Evolutionary conservation across 1,140 invertebrate species (phyloP).

Genomic region (Colletes latitarsis): DNA sequence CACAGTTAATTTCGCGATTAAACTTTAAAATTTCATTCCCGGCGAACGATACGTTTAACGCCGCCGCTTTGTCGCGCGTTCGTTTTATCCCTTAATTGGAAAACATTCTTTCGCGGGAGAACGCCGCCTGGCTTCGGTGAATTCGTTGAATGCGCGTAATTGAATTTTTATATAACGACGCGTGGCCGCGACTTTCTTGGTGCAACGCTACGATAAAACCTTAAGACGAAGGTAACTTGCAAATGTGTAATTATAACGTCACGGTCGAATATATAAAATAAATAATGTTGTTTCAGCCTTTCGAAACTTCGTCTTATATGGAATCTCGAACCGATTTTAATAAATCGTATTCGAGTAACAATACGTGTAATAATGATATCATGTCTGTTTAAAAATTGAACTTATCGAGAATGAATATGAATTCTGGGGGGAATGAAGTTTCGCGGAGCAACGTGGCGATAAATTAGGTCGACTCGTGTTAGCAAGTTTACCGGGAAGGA

Average conservation of each 20-base stretch:
- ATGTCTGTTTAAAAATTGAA: no score
- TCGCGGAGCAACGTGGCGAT: neutral
- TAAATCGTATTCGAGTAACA: no score
- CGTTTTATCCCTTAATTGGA: conserved; percentile 17
- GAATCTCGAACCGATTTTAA: no score
- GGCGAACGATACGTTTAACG: neutral
- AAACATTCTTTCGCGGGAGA: conserved; percentile 5
- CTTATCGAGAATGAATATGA: no score
- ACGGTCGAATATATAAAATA: no score
- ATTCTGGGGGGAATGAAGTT: no score
- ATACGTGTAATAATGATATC: no score
- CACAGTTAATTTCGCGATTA: conserved; percentile 40
- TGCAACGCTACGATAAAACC: no score
- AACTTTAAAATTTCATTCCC: conserved; percentile 48
- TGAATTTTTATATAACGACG: conserved; percentile 18
- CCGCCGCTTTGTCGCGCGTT: neutral
- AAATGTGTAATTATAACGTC: no score
- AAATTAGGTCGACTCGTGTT: neutral
- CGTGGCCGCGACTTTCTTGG: neutral
- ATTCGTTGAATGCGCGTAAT: conserved; percentile 7
- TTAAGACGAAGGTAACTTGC: no score
- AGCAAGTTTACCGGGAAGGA: neutral
- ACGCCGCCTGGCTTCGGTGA: neutral
- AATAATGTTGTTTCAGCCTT: no score
- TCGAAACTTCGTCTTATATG: no score